phyloP scores from a whole-genome alignment of 2,888 invertebrate species.

The Cepaea hortensis region DNA sequence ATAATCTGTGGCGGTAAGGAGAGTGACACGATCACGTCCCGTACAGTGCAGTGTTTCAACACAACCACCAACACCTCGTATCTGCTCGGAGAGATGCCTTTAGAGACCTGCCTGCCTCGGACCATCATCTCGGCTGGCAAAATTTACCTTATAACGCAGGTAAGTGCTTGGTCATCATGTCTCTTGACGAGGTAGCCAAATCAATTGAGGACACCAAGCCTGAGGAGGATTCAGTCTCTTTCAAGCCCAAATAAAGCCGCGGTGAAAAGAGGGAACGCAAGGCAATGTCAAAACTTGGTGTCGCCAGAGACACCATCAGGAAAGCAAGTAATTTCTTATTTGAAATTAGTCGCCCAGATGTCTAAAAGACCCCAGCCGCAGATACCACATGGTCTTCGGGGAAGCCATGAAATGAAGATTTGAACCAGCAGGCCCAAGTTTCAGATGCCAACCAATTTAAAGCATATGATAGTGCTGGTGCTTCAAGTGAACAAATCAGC shows the following conservation, averaged over 20 bases:
- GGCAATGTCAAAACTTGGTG: slow-evolving; percentile 91
- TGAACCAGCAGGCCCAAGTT: too few species aligned
- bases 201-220: neutral
- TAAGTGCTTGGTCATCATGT: neutral
- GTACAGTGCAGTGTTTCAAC: slow-evolving; percentile 43
- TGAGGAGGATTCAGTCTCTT: too few species aligned
- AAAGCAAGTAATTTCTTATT: too few species aligned
- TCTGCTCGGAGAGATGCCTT: slow-evolving; percentile 37
- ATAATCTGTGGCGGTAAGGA: slow-evolving; percentile 46
- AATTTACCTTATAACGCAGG: slow-evolving; percentile 45
- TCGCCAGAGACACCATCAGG: too few species aligned
- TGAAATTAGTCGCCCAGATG: slow-evolving; percentile 57
- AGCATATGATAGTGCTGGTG: too few species aligned
- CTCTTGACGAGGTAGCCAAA: slow-evolving; percentile 19
- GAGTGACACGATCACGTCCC: slow-evolving; percentile 42
- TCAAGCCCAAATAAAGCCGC: slow-evolving; percentile 89
- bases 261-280: slow-evolving; percentile 99
- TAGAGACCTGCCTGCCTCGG: slow-evolving; percentile 41
- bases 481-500: slow-evolving; percentile 56
- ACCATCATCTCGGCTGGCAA: slow-evolving; percentile 28
- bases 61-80: slow-evolving; percentile 42
- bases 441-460: too few species aligned
- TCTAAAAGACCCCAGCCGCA: slow-evolving; percentile 84
- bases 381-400: slow-evolving; percentile 99
- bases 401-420: slow-evolving; percentile 32